Base-by-base conservation (phyloP, 1,140 invertebrate genomes). In the Calosoma granatense region DNA sequence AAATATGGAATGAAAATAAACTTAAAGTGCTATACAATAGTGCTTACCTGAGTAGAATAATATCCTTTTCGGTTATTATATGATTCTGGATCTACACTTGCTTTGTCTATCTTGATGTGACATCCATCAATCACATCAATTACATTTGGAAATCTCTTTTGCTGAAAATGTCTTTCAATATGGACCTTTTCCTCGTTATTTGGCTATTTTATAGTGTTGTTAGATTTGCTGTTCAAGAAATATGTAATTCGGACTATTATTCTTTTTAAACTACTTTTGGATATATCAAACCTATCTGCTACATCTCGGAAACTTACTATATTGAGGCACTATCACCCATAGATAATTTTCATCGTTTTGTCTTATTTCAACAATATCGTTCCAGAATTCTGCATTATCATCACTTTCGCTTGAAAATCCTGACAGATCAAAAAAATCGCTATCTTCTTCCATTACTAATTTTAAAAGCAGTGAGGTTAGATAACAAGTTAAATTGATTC, bases 81-180 rank as follows among this genome's bases (percentile, higher is more conserved):
- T 15, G 56, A 58, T 19, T 61, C 57, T 39, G 56, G 55, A 55
- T 65, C 61, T 12, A 55, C 23, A n/a, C 22, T 22, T 54, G 65
- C 63, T 22, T 61, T 60, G 41, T 61, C 59, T 39, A 65, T 64
- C 47, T 58, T 58, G 14, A 67, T 63, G 51, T 65, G 64, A 23
- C 41, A 41, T 15, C 61, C 58, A 61, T 61, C 61, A 2, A 65
- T 59, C n/a, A n/a, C n/a, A 19, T 56, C 65, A 19, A 64, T 56
- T 22, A 56, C 51, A 20, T 47, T 56, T n/a, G 61, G 56, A 54
- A 61, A 62, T 55, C 54, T 22, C 39, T 59, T 53, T 30, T 56
- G 11, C 51, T 22, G 23, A 51, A 58, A 58, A 51, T 58, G 9
- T 55, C 19, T 14, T 14, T 30, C 26, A 30, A 4, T 30, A 6